These are phyloP conservation scores for Chrysomela aeneicollis DNA, from an alignment of 2,888 invertebrate species.

Conservation along the genomic window DNA sequence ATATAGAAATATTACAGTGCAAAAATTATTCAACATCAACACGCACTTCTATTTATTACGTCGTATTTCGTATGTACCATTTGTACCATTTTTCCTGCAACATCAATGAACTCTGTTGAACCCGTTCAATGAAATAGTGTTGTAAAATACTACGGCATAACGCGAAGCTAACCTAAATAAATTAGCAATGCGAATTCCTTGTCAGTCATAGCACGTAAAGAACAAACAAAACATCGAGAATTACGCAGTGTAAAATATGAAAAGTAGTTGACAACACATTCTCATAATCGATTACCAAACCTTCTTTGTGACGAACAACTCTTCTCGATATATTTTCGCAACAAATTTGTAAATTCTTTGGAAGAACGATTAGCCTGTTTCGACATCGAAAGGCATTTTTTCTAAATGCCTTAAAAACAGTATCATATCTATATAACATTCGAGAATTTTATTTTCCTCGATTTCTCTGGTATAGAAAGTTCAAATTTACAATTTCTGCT, in stretches of 20 bases:
- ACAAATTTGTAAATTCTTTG: no score
- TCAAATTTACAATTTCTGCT: no score
- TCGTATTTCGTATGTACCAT: not conserved
- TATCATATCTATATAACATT: no score
- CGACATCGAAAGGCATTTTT: no score
- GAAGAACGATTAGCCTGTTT: no score
- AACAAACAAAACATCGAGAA: conserved; percentile 3
- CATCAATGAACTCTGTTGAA: conserved; percentile 19
- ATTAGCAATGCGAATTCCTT: not conserved
- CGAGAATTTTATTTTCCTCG: no score
- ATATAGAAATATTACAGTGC: no score
- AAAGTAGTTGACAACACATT: not conserved
- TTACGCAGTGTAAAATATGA: conserved; percentile 13
- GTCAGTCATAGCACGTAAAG: not conserved
- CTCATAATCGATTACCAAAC: not conserved
- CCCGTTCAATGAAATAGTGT: conserved; percentile 1
- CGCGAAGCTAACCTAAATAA: conserved; percentile 19
- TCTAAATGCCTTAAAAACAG: no score
- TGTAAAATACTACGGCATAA: not conserved
- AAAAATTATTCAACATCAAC: no score
- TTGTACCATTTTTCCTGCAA: not conserved
- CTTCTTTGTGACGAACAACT: no score
- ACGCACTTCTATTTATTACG: not conserved
- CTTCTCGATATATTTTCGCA: no score
- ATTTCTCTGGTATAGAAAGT: no score